Evolutionary conservation across 2,113 vertebrate species (phyloP), one percentile per base, ranked within the genome.

Genomic region (Garra rufa): DNA sequence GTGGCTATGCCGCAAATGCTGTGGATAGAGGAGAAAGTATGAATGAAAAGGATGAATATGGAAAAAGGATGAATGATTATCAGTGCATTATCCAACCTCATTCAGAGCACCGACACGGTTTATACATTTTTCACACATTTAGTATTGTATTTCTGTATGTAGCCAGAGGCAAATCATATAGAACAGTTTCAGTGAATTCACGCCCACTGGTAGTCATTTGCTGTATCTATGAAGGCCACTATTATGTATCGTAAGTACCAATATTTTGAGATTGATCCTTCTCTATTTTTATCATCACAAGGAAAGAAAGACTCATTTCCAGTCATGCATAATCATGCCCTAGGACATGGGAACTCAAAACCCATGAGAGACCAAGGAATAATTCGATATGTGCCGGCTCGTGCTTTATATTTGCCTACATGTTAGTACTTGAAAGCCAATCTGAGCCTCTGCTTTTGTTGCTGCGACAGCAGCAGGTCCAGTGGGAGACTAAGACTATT

Each of bases 361-460:
- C 28, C 46, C 26, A 15, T 0, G 13, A 75, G 43, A 75, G 24
- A 30, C 26, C 3, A 8, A 75, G 46, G 4, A 74, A 21, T 1
- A 46, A 74, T 44, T 74, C 3, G 11, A 46, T 74, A 8, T 46
- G 21, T 28, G 43, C 28, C 9, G 8, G 24, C 73, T 50, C 19
- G 43, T 14, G 50, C 26, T 75, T 75, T 50, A 17, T 59, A 57
- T 57, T 34, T 59, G 8, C 50, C 52, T 78, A 65, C 57, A 61
- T 44, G 57, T 28, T 46, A 80, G 41, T 19, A 44, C 57, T 65
- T 80, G 38, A 46, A 80, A 80, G 41, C 3, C 57, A 80, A 57
- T 43, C 50, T 78, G 34, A 59, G 76, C 59, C 38, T 46, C 41
- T 46, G 38, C 38, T 79, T 79, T 61, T 28, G n/a, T 79, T 79